phyloP scores from a whole-genome alignment of 2,113 vertebrate species.

The Mus spicilegus region DNA sequence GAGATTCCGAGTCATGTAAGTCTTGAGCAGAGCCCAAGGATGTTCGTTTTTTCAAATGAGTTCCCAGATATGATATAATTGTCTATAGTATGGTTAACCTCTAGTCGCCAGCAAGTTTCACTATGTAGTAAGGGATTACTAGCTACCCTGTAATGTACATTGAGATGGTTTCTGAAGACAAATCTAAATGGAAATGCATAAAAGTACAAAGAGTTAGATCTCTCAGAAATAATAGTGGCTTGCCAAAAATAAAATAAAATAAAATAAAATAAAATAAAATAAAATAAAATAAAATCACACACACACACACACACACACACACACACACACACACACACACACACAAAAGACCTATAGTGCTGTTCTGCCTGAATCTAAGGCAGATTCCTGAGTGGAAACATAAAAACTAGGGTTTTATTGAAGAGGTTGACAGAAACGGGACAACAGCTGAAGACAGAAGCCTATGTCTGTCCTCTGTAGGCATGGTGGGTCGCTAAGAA shows the following conservation, averaged over 20 bases:
- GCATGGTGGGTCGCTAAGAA: neutral
- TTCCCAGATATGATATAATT: neutral
- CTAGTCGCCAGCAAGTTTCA: neutral
- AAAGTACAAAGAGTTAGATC: neutral
- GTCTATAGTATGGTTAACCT: neutral
- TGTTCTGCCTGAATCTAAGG: neutral
- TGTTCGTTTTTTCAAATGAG: neutral
- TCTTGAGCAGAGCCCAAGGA: neutral
- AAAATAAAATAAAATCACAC: neutral
- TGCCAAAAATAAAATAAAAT: neutral
- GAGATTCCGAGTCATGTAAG: neutral
- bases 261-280: too few relatives aligned
- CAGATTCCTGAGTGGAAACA: neutral
- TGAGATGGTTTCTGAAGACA: neutral
- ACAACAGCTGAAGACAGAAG: neutral
- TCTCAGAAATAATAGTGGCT: neutral
- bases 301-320: too few relatives aligned
- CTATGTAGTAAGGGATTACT: neutral
- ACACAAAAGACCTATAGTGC: neutral
- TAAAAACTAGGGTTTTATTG: neutral
- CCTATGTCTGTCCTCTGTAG: neutral
- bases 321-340: too few relatives aligned
- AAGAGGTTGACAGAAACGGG: neutral
- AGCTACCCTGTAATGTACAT: neutral
- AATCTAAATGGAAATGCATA: neutral